These are phyloP conservation scores for Gymnobelideus leadbeateri DNA, from an alignment of 2,113 vertebrate species.

Conservation along the genomic window DNA sequence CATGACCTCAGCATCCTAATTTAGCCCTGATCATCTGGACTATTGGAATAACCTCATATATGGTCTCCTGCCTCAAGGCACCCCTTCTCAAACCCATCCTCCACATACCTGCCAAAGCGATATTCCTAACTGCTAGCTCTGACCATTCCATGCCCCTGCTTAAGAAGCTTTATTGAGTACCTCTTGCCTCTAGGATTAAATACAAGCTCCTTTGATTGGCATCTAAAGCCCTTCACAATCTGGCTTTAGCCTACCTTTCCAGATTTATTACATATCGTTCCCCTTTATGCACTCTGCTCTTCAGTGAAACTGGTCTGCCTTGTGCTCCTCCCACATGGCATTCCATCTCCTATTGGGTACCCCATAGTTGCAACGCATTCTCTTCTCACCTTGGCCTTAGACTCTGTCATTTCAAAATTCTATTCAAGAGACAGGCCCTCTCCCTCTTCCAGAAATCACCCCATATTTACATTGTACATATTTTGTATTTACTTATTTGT, in stretches of 20 bases:
- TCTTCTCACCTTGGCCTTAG: neutral
- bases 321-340: neutral
- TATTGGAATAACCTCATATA: neutral
- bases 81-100: neutral
- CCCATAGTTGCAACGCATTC: neutral
- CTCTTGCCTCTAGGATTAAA: neutral
- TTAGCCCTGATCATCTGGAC: neutral
- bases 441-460: neutral
- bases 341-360: neutral
- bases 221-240: neutral
- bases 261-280: neutral
- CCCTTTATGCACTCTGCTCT: neutral
- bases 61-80: neutral
- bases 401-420: neutral
- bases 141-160: neutral
- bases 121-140: neutral
- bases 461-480: neutral
- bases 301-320: neutral
- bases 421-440: neutral
- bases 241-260: neutral
- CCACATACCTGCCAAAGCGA: neutral
- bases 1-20: neutral
- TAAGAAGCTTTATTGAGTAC: slow-evolving; percentile 3
- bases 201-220: neutral
- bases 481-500: neutral